Evolutionary conservation across 2,888 invertebrate species (phyloP).

Genomic region (Entomobrya proxima): DNA sequence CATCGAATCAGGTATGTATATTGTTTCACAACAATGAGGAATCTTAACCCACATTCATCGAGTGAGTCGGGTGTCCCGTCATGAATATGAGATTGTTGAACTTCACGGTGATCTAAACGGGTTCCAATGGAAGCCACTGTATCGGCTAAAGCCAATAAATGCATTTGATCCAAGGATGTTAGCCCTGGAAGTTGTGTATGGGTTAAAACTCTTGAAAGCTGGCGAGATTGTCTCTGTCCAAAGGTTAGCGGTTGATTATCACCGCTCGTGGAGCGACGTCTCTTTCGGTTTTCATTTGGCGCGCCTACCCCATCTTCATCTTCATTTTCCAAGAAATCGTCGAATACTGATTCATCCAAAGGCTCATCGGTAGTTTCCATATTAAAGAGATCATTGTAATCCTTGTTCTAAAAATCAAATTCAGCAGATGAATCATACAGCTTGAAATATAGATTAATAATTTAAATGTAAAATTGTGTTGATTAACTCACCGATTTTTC

Average conservation of each 20-base stretch:
- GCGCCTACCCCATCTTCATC: conserved; percentile 81
- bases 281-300: conserved; percentile 76
- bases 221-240: conserved; percentile 81
- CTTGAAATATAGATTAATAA: neutral
- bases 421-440: neutral
- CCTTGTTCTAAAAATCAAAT: conserved; percentile 78
- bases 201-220: conserved; percentile 92
- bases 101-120: conserved; percentile 72
- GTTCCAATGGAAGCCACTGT: conserved; percentile 88
- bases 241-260: conserved; percentile 74
- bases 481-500: conserved; percentile 74
- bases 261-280: conserved; percentile 81
- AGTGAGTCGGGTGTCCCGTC: conserved; percentile 83
- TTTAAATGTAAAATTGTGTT: neutral
- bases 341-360: conserved; percentile 79
- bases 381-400: conserved; percentile 94
- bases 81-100: conserved; percentile 72
- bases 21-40: conserved; percentile 97
- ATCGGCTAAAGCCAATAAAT: conserved; percentile 97
- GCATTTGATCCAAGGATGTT: conserved; percentile 99
- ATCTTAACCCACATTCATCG: conserved; percentile 98
- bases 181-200: conserved; percentile 96
- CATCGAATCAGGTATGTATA: conserved; percentile 96
- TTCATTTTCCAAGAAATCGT: conserved; percentile 85
- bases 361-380: conserved; percentile 86